A percentile compares a stretch with the other conserved stretches of the same genome.
These are phyloP conservation scores for Synanthedon andrenaeformis DNA, from an alignment of 2,888 invertebrate genomes.

Conservation along the genomic window DNA sequence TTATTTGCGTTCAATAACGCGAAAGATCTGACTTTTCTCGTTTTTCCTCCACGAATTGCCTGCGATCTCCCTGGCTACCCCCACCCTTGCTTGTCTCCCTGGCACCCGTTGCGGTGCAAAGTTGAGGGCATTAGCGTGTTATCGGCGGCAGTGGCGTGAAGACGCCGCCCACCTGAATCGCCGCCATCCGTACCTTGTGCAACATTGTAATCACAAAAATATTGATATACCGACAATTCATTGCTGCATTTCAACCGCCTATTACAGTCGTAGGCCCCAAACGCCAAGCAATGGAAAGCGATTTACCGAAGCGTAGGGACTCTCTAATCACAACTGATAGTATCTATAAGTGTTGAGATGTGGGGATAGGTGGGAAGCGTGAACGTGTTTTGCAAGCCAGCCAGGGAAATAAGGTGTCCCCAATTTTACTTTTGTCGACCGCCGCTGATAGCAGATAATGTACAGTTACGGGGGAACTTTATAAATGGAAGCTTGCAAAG, in stretches of 20 bases:
- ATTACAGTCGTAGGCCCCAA: background rate
- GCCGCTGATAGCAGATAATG: constrained; percentile 59
- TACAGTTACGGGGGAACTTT: constrained; percentile 48
- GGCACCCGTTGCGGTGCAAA: constrained; percentile 63
- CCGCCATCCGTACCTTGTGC: constrained; percentile 25
- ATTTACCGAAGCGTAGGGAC: constrained; percentile 7
- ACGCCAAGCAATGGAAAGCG: constrained; percentile 26
- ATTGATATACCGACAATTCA: constrained; percentile 14
- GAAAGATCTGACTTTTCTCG: constrained; percentile 65
- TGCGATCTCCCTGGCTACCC: constrained; percentile 18
- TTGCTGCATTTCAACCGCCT: constrained; percentile 15
- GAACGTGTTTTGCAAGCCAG: constrained; percentile 69
- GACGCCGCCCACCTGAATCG: constrained; percentile 64
- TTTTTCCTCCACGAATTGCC: constrained; percentile 54
- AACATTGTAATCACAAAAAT: constrained; percentile 21
- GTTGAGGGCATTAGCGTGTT: constrained; percentile 71
- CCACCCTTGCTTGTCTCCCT: constrained; percentile 15
- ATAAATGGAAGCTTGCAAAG: constrained; percentile 26
- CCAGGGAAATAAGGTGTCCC: constrained; percentile 65
- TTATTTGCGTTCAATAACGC: constrained; percentile 65
- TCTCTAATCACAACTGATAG: constrained; percentile 51
- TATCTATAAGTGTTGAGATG: constrained; percentile 69
- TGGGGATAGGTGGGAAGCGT: constrained; percentile 67
- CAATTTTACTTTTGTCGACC: constrained; percentile 63
- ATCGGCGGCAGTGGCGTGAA: constrained; percentile 64